phyloP scores from a whole-genome alignment of 2,888 invertebrate species.

The Isoperla grammatica region DNA sequence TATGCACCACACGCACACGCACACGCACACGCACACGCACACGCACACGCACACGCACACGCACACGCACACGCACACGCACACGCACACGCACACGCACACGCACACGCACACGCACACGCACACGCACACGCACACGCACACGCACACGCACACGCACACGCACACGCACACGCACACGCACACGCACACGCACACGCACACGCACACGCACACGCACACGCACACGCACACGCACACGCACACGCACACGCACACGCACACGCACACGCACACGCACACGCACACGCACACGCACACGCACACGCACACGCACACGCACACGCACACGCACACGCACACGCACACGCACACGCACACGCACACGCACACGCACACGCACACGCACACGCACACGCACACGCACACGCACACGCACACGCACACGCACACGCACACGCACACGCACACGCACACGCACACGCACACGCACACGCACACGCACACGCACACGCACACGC shows the following conservation, averaged over 20 bases:
- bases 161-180: slow-evolving; percentile 8
- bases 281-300: slow-evolving; percentile 8
- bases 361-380: slow-evolving; percentile 7
- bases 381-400: slow-evolving; percentile 8
- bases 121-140: slow-evolving; percentile 7
- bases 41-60: slow-evolving; percentile 8
- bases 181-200: slow-evolving; percentile 6
- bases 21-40: slow-evolving; percentile 6
- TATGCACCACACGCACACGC: slow-evolving; percentile 8
- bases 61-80: slow-evolving; percentile 4
- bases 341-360: slow-evolving; percentile 8
- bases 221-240: slow-evolving; percentile 8
- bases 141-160: slow-evolving; percentile 8
- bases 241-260: slow-evolving; percentile 7
- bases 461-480: slow-evolving; percentile 8
- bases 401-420: slow-evolving; percentile 8
- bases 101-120: slow-evolving; percentile 8
- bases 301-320: slow-evolving; percentile 6
- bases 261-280: slow-evolving; percentile 8
- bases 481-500: slow-evolving; percentile 7
- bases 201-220: slow-evolving; percentile 8
- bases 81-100: slow-evolving; percentile 8
- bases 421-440: slow-evolving; percentile 7
- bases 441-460: slow-evolving; percentile 8
- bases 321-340: slow-evolving; percentile 8